Percentiles rank a stretch among this genome's conserved stretches.
Conservation (phyloP, 2,797 vertebrate species). For the Bufotes viridis region DNA sequence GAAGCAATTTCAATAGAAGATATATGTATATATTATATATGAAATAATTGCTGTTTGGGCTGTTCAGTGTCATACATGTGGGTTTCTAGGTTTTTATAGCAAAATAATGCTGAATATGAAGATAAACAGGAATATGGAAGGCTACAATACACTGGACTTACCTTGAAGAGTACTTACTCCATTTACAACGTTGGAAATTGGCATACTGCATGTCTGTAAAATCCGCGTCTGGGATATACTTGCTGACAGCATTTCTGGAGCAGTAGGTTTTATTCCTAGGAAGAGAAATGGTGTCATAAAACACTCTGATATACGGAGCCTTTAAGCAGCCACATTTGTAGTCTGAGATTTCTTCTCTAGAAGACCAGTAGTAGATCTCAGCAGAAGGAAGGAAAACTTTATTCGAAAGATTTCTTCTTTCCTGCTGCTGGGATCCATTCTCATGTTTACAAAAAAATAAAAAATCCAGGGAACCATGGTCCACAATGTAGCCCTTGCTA, state of each 20-base stretch:
- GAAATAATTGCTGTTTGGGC: too few species aligned
- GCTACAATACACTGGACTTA: constrained; percentile 61
- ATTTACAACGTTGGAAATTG: constrained; percentile 82
- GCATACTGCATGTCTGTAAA: constrained; percentile 83
- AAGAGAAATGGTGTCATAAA: constrained; percentile 7
- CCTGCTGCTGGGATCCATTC: not conserved
- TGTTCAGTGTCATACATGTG: too few species aligned
- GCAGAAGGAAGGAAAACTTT: too few species aligned
- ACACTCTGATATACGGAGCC: too few species aligned
- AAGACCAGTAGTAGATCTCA: too few species aligned
- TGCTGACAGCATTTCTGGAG: constrained; percentile 87
- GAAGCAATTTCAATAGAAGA: too few species aligned
- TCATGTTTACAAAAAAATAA: not conserved
- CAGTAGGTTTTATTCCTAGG: constrained; percentile 70
- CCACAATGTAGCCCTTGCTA: not conserved
- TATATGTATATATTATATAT: too few species aligned
- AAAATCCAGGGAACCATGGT: not conserved
- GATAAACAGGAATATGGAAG: not conserved
- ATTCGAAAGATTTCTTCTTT: too few species aligned
- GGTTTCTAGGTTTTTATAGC: too few species aligned
- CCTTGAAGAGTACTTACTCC: constrained; percentile 82
- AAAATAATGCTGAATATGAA: too few species aligned
- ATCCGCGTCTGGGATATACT: constrained; percentile 86
- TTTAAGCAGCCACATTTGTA: too few species aligned
- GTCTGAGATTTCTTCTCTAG: too few species aligned